Evolutionary conservation across 2,797 vertebrate species (phyloP), one percentile per base, ranked within the genome.

Genomic region (Acanthurus lineatus): DNA sequence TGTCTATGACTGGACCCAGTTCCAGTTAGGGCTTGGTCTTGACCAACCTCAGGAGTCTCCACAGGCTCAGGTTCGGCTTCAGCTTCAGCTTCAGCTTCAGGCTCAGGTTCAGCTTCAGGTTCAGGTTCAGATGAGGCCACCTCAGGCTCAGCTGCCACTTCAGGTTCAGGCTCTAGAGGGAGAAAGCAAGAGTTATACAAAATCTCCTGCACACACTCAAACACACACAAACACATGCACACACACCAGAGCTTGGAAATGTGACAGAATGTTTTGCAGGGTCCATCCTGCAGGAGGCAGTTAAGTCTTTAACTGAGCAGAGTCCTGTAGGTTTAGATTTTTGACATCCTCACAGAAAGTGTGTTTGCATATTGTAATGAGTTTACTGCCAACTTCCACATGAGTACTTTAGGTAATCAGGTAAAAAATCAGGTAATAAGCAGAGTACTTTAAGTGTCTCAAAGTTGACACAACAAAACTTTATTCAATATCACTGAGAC

Each of bases 21-120:
- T 40, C 17, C 11, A 17, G 11, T 44, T 11, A 20, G 19, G n/a
- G 8, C 0, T 1, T 47, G 35, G 6, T 6, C 17, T 73, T 22
- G 49, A 87, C 86, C 45, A 52, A 83, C 88, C 85, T 87, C 84
- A 60, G 56, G 9, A 47, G 44, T 45, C 49, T 89, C 85, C 70
- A 42, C 77, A 1, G 51, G 38, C 28, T 85, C 86, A 0, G 59
- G 44, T 15, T 88, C 88, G 2, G 42, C 9, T 38, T 38, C 47
- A 17, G 53, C 42, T 6, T 85, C 79, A 0, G 63, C 19, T 9
- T 86, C 88, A 0, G 80, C 47, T 38, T 83, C 87, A 0, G 81
- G 48, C 6, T 82, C 84, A 0, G 58, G 19, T 5, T 81, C 76
- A 0, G 52, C 8, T 8, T 78, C 80, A 2, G 68, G 62, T 5